Evolutionary conservation across 1,140 invertebrate species (phyloP), one percentile per base, ranked within the genome.

Genomic region (Heterodera carotae): DNA sequence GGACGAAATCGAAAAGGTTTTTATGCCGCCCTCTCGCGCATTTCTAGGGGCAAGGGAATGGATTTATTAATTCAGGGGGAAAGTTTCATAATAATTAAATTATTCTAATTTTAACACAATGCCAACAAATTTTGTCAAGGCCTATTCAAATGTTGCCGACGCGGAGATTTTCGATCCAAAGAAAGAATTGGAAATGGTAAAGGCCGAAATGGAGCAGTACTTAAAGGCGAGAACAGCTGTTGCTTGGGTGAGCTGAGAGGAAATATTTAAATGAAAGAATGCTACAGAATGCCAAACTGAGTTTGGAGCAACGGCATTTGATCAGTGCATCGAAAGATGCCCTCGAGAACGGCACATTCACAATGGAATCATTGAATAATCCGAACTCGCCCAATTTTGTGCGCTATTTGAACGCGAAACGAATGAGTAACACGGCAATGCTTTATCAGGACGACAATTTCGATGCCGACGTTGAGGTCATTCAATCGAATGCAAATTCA

Each of bases 331-430:
- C 75, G n/a, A 76, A 77, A 62, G 73, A 81, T 1, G 48, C 76
- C 7, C 70, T 22, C 36, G 71, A 72, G n/a, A 80, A 80, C 43
- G 67, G 59, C 60, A 69, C 76, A 22, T 34, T 29, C 27, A 31
- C 31, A 34, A 25, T 59, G 33, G 69, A 43, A 31, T 74, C 80
- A 36, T 48, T 87, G 15, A 86, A 86, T 70, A 76, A 86, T 68
- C 84, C 82, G 18, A 66, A 72, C 25, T 85, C 81, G 6, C 80
- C 77, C 59, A 62, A 81, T 56, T 86, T 86, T 70, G 80, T 88
- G 43, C 77, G 85, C 4, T 86, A 83, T 75, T 75, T 86, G 29
- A 84, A 85, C 60, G 85, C 86, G n/a, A 86, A 86, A 75, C 75
- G 39, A 4, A 73, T 70, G 71, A 80, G 18, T 25, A 81, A 85